These are phyloP conservation scores for Zootoca vivipara DNA, from an alignment of 2,113 vertebrate genomes.

Conservation along the genomic window DNA sequence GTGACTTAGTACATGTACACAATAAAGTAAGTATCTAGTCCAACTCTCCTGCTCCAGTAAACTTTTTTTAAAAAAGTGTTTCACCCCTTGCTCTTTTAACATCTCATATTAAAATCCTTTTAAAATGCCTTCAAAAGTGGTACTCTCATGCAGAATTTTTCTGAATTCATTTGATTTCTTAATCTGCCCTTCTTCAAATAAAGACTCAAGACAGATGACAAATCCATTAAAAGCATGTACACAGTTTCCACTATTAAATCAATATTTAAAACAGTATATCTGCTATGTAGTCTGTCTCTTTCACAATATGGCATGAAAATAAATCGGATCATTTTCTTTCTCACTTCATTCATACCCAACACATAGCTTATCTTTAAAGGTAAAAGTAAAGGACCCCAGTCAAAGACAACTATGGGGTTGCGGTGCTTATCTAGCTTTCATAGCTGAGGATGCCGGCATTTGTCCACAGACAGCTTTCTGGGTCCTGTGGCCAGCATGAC, in stretches of 20 bases:
- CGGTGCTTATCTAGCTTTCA: too few species aligned
- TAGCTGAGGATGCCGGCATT: too few species aligned
- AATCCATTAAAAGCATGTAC: neutral
- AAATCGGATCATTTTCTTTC: too few species aligned
- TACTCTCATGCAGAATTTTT: slow-evolving; percentile 10
- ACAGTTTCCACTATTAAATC: neutral
- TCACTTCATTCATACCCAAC: too few species aligned
- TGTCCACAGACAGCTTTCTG: too few species aligned
- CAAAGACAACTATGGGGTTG: too few species aligned
- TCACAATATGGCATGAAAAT: neutral
- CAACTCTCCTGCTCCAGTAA: neutral
- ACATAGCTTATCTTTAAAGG: too few species aligned
- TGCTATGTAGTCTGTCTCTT: neutral
- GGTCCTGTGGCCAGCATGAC: too few species aligned
- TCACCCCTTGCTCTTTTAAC: neutral
- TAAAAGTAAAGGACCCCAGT: too few species aligned
- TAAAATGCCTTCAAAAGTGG: neutral
- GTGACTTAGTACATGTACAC: neutral
- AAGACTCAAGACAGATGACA: neutral
- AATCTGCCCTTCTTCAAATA: neutral
- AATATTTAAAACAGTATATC: neutral
- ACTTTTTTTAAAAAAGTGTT: neutral
- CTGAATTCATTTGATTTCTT: neutral
- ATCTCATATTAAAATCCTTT: neutral
- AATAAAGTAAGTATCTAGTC: neutral